Base-by-base conservation (phyloP, 2,797 vertebrate genomes). In the Amblyopsis hoosieri region DNA sequence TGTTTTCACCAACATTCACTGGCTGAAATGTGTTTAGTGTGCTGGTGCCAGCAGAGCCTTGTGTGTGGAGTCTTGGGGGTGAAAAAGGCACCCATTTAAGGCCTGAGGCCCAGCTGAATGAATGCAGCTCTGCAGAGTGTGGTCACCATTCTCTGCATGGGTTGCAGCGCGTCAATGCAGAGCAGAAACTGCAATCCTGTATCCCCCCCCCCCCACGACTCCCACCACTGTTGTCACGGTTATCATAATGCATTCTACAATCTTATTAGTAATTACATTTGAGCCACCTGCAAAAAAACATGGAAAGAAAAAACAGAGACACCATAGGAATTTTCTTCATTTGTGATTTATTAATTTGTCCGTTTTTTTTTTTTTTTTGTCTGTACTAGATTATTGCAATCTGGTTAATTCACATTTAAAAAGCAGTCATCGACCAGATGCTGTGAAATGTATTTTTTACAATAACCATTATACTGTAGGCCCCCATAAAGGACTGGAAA, bases 331-430 rank as follows among this genome's bases (percentile, higher is more conserved):
- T 92, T 94, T 90, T 94, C 92, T 97, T 96, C 95, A 95, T 97
- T 96, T 89, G 79, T 89, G 86, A 88, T 92, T 91, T 89, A 90
- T 93, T 93, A 91, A 90, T 91, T 92, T 86, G 72, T 78, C 80
- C 46, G 14, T n/a, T 58, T 59, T 87, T 82, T 77, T 80, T 70
- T 77, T 62, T 79, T 88, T 89, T 81, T 88, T 89, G 88, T 93
- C 94, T 94, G 94, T 95, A 96, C 95, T 95, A 95, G 95, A 95
- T 94, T 95, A 96, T 96, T 96, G 95, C 94, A 94, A 94, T 97
- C 96, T 96, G 96, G 94, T 96, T 94, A 94, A 96, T 95, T 97
- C 96, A 97, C 96, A 96, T 96, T 96, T 95, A 96, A 95, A 96
- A 97, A 96, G 95, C 94, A 96, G 96, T 95, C 94, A 90, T 92